Conservation (phyloP, 2,113 vertebrate genomes). For the Rhodinocichla rosea region DNA sequence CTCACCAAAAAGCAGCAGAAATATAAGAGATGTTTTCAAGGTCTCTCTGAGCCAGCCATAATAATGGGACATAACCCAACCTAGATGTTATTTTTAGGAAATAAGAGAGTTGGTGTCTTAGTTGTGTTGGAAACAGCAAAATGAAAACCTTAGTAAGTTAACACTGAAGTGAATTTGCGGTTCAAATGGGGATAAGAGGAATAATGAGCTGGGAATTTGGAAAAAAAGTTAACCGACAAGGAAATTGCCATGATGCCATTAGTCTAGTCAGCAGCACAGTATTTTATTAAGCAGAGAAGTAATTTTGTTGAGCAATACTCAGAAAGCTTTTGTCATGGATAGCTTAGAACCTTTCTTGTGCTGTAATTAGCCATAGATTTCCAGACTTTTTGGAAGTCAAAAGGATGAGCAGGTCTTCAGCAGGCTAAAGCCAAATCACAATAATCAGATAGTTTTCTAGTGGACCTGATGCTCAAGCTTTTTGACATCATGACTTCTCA, state of each 20-base stretch:
- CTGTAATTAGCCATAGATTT: constrained; percentile 11
- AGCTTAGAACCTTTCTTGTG: neutral
- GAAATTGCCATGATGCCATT: constrained; percentile 54
- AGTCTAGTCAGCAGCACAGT: constrained; percentile 25
- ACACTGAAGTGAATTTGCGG: neutral
- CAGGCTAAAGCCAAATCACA: neutral
- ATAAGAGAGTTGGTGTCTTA: neutral
- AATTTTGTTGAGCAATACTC: constrained; percentile 46
- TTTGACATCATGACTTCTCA: neutral
- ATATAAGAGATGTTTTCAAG: neutral
- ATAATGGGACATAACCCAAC: neutral
- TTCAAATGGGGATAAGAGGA: constrained; percentile 7
- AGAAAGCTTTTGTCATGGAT: neutral
- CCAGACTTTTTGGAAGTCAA: neutral
- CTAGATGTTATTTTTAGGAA: neutral
- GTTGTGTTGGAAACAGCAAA: neutral
- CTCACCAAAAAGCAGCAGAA: neutral
- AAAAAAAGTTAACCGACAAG: neutral
- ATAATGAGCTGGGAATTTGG: neutral
- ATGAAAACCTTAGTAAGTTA: neutral
- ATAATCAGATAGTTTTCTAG: neutral
- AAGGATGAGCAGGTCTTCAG: neutral
- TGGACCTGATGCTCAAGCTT: neutral
- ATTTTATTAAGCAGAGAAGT: constrained; percentile 48
- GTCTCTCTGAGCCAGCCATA: neutral